Conservation (phyloP, 2,113 vertebrate species). For the Syngnathus floridae region DNA sequence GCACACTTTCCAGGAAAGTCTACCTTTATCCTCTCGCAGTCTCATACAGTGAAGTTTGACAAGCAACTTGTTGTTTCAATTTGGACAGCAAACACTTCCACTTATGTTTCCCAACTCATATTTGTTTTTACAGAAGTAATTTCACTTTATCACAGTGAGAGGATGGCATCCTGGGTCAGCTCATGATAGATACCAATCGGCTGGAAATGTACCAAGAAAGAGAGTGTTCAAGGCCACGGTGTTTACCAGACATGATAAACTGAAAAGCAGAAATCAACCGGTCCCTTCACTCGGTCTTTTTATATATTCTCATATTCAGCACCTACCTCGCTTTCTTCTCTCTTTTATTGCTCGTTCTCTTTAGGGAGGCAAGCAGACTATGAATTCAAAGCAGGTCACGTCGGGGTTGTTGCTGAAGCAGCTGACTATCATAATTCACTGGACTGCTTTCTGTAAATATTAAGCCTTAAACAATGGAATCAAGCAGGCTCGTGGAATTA, state of each 20-base stretch:
- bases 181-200: slow-evolving; percentile 39
- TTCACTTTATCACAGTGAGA: slow-evolving; percentile 7
- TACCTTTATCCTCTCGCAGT: neutral
- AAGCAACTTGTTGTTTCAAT: neutral
- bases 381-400: slow-evolving; percentile 35
- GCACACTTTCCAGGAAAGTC: neutral
- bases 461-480: slow-evolving; percentile 26
- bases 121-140: neutral
- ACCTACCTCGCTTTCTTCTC: slow-evolving; percentile 28
- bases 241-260: slow-evolving; percentile 15
- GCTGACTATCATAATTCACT: slow-evolving; percentile 36
- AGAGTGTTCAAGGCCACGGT: slow-evolving; percentile 22
- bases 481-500: slow-evolving; percentile 1
- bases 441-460: slow-evolving; percentile 31
- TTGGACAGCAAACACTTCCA: neutral
- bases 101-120: neutral
- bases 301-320: slow-evolving; percentile 50
- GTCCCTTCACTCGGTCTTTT: slow-evolving; percentile 25
- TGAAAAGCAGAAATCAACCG: slow-evolving; percentile 34
- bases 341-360: slow-evolving; percentile 29
- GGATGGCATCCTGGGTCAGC: slow-evolving; percentile 26
- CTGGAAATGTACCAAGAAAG: slow-evolving; percentile 26
- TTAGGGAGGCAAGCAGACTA: slow-evolving; percentile 9
- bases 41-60: neutral
- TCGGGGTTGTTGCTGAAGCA: slow-evolving; percentile 27